phyloP scores from a whole-genome alignment of 2,113 vertebrate species.

The Thunnus thynnus region DNA sequence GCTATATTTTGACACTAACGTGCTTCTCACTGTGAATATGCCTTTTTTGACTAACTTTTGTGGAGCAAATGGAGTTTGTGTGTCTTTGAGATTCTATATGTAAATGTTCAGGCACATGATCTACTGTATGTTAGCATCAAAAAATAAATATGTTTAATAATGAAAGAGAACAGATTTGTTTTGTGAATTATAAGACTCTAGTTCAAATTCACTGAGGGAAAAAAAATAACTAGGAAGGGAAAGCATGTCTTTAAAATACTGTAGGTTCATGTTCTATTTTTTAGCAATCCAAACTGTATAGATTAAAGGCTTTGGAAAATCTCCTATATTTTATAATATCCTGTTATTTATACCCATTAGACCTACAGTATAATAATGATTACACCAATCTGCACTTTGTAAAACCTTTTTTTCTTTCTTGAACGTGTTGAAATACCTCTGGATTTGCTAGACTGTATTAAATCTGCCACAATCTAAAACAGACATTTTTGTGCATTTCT shows the following conservation, averaged over 20 bases:
- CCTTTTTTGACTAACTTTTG: slow-evolving; percentile 57
- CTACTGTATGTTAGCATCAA: slow-evolving; percentile 29
- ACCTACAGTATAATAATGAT: slow-evolving; percentile 3
- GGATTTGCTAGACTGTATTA: slow-evolving; percentile 67
- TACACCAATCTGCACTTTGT: slow-evolving; percentile 47
- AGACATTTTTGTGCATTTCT: not conserved
- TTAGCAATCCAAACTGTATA: slow-evolving; percentile 62
- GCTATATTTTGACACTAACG: slow-evolving; percentile 57
- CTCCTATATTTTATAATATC: slow-evolving; percentile 68
- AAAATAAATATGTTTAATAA: slow-evolving; percentile 43
- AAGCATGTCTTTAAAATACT: slow-evolving; percentile 43
- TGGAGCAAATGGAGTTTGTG: slow-evolving; percentile 54
- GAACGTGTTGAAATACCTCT: slow-evolving; percentile 58
- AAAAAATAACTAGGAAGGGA: slow-evolving; percentile 23
- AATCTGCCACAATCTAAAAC: slow-evolving; percentile 45
- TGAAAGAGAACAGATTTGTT: not conserved
- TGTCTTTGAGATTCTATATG: slow-evolving; percentile 27
- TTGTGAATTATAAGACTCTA: slow-evolving; percentile 17
- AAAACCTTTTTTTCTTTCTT: slow-evolving; percentile 46
- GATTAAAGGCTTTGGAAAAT: slow-evolving; percentile 61
- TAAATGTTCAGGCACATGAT: slow-evolving; percentile 29
- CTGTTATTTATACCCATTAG: slow-evolving; percentile 60
- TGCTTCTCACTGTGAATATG: slow-evolving; percentile 72
- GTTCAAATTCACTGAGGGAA: slow-evolving; percentile 10
- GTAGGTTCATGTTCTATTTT: slow-evolving; percentile 53